These are phyloP conservation scores for Nymphalis c-album DNA, from an alignment of 2,888 invertebrate genomes.

Conservation along the genomic window DNA sequence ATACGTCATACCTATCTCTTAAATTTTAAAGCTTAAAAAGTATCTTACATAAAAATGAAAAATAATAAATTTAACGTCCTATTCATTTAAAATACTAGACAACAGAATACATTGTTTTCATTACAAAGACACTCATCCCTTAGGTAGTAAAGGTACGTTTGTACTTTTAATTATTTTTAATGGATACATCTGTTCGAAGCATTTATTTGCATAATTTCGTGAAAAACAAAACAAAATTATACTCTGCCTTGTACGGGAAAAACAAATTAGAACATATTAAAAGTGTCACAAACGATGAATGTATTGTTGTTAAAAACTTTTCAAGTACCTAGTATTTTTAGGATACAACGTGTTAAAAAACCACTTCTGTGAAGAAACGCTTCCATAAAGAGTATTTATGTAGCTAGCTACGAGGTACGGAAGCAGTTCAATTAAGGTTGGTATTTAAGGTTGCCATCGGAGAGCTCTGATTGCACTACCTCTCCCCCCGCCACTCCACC, in stretches of 20 bases:
- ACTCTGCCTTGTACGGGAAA: no score
- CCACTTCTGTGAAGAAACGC: conserved; percentile 65
- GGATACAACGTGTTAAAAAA: conserved; percentile 55
- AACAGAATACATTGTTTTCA: conserved; percentile 6
- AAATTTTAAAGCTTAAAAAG: neutral
- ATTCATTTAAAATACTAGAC: conserved; percentile 1
- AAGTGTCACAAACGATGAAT: neutral
- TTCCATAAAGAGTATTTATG: conserved; percentile 74
- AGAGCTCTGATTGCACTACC: conserved; percentile 73
- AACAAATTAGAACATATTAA: neutral
- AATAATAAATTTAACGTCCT: neutral
- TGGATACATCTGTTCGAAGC: neutral
- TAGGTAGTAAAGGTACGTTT: neutral
- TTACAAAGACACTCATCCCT: neutral
- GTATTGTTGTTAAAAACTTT: neutral
- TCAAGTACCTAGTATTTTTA: conserved; percentile 22
- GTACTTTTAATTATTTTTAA: neutral
- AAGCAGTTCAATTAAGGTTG: conserved; percentile 80
- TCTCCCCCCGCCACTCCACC: conserved; percentile 44
- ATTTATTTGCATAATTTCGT: neutral
- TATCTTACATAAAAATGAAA: neutral
- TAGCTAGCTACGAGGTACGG: conserved; percentile 62
- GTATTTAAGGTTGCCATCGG: conserved; percentile 78
- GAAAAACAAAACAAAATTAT: neutral
- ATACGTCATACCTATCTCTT: no score